Evolutionary conservation across 2,797 vertebrate species (phyloP).

Genomic region (Cheirogaleus major): DNA sequence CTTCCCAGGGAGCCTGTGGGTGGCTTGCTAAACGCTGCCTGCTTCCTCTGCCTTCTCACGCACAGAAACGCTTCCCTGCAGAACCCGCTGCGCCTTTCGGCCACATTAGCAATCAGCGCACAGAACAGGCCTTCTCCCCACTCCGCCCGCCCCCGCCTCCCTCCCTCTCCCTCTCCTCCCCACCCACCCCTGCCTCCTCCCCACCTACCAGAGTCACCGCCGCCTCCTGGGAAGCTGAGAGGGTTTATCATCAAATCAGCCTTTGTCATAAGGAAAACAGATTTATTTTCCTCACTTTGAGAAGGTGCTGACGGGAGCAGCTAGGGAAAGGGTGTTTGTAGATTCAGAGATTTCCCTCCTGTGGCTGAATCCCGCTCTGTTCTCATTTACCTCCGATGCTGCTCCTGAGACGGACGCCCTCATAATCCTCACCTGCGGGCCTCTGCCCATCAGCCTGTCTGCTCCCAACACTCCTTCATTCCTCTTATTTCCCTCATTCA

Average conservation of each 20-base stretch:
- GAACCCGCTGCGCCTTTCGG: constrained; percentile 5
- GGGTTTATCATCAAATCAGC: constrained; percentile 26
- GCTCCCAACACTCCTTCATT: background rate
- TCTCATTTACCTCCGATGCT: background rate
- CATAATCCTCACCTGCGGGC: background rate
- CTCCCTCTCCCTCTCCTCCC: background rate
- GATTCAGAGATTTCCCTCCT: background rate
- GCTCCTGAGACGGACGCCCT: background rate
- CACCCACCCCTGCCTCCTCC: background rate
- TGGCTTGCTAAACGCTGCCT: constrained; percentile 45
- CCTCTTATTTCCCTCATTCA: background rate
- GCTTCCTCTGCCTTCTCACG: constrained; percentile 62
- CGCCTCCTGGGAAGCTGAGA: constrained; percentile 43
- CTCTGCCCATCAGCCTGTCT: background rate
- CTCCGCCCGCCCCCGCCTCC: background rate
- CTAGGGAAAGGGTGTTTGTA: background rate
- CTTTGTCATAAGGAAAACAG: constrained; percentile 45
- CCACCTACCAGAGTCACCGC: background rate
- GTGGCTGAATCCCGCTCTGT: background rate
- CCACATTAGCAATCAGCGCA: constrained; percentile 72
- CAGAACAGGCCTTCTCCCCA: background rate
- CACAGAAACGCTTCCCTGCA: constrained; percentile 46
- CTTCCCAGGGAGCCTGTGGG: background rate
- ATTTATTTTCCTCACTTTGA: constrained; percentile 43
- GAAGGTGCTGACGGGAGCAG: constrained; percentile 18